phyloP scores from a whole-genome alignment of 1,140 invertebrate genomes.

The Bombus terrestris region DNA sequence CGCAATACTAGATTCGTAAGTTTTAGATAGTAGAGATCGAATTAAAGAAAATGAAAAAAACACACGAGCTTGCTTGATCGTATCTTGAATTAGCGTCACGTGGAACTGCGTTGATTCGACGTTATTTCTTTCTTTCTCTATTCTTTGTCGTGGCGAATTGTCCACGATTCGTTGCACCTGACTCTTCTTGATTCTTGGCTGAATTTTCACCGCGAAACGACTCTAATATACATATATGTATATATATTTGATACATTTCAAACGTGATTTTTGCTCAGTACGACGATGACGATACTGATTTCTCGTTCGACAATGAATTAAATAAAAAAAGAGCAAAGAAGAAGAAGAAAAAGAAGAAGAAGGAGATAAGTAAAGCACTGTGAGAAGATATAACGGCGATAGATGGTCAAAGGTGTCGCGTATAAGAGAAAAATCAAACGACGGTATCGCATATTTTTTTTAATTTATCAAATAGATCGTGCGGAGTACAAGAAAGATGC shows the following conservation, averaged over 20 bases:
- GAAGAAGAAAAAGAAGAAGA: not conserved
- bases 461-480: conserved; percentile 58
- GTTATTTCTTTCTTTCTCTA: not conserved
- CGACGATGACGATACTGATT: conserved; percentile 34
- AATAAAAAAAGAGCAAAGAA: not conserved
- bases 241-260: conserved; percentile 50
- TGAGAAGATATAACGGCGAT: not conserved
- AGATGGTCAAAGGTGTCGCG: not conserved
- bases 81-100: conserved; percentile 49
- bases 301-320: not conserved
- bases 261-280: conserved; percentile 50
- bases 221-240: conserved; percentile 40
- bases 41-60: conserved; percentile 24
- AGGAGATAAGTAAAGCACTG: not conserved
- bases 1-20: conserved; percentile 61
- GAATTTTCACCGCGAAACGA: conserved; percentile 1
- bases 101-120: conserved; percentile 53
- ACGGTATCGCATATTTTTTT: conserved; percentile 66
- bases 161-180: conserved; percentile 16
- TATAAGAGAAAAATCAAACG: conserved; percentile 64
- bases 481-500: not conserved
- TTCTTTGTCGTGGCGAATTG: not conserved
- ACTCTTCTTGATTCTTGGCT: not conserved
- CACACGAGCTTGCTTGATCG: conserved; percentile 70
- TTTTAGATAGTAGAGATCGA: conserved; percentile 55